Conservation (phyloP, 2,888 invertebrate species). For the Cremastinae sp. region DNA sequence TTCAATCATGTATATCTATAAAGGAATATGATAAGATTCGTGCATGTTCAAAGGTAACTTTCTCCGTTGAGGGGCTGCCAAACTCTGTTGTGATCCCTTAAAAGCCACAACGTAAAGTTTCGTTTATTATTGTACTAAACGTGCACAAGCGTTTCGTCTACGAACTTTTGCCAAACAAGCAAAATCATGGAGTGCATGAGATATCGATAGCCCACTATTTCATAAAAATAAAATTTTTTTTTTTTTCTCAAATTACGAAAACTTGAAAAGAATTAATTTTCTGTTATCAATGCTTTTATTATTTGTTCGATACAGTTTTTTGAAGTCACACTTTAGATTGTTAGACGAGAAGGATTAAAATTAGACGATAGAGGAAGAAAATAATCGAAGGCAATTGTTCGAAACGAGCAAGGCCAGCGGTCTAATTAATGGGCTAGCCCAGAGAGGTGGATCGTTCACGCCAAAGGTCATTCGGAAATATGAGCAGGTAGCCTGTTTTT, state of each 20-base stretch:
- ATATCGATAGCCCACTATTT: too few relatives aligned
- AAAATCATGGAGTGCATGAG: neutral
- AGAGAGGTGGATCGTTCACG: conserved; percentile 22
- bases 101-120: conserved; percentile 31
- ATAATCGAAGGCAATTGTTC: conserved; percentile 1
- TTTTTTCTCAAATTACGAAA: neutral
- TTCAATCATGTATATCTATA: conserved; percentile 9
- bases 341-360: too few relatives aligned
- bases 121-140: conserved; percentile 22
- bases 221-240: too few relatives aligned
- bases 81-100: conserved; percentile 37
- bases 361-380: neutral
- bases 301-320: too few relatives aligned
- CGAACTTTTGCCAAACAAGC: conserved; percentile 26
- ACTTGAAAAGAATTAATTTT: too few relatives aligned
- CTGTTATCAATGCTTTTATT: too few relatives aligned
- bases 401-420: conserved; percentile 24
- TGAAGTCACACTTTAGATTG: too few relatives aligned
- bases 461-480: conserved; percentile 18
- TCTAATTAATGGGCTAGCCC: conserved; percentile 45
- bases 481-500: neutral
- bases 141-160: conserved; percentile 1
- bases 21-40: neutral
- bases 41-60: conserved; percentile 8
- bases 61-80: conserved; percentile 38